A percentile compares a stretch with the other conserved stretches of the same genome.
phyloP scores from a whole-genome alignment of 92 coral and sea anemone genomes.

The Epizoanthus scotinus region DNA sequence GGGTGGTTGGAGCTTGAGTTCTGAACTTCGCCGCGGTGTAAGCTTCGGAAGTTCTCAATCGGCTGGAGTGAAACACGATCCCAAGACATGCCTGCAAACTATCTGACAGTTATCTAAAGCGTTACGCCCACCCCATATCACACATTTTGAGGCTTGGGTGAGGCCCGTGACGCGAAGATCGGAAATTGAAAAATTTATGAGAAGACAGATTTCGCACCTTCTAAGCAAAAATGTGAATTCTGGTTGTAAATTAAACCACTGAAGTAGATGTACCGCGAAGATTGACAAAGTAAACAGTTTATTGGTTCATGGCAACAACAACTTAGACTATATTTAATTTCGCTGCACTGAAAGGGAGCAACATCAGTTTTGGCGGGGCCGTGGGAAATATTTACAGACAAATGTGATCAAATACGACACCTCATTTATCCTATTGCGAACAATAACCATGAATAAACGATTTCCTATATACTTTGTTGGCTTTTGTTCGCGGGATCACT shows the following conservation, averaged over 20 bases:
- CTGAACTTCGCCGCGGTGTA: conserved; percentile 22
- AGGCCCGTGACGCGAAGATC: conserved; percentile 24
- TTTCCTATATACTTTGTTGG: background rate
- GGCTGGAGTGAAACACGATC: conserved; percentile 30
- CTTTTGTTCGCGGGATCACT: background rate
- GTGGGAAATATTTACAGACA: background rate
- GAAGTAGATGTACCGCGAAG: conserved; percentile 14
- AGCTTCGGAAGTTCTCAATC: conserved; percentile 35
- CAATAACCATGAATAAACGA: too few relatives aligned
- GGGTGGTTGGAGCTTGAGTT: conserved; percentile 15
- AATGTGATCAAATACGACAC: background rate
- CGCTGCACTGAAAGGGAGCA: conserved; percentile 9
- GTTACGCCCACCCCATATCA: conserved; percentile 45
- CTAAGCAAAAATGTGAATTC: background rate
- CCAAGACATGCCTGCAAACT: conserved; percentile 30
- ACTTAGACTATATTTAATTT: background rate
- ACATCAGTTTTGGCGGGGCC: background rate
- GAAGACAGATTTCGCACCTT: conserved; percentile 26
- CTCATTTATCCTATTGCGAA: conserved; percentile 1
- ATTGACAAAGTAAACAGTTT: conserved; percentile 17
- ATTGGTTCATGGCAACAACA: background rate
- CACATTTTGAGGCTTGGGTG: conserved; percentile 25
- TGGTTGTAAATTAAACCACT: conserved; percentile 13
- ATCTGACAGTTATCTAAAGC: conserved; percentile 33
- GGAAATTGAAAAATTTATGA: conserved; percentile 25